Conservation (phyloP, 64 coral and sea anemone genomes). For the Stichodactyla helianthus region DNA sequence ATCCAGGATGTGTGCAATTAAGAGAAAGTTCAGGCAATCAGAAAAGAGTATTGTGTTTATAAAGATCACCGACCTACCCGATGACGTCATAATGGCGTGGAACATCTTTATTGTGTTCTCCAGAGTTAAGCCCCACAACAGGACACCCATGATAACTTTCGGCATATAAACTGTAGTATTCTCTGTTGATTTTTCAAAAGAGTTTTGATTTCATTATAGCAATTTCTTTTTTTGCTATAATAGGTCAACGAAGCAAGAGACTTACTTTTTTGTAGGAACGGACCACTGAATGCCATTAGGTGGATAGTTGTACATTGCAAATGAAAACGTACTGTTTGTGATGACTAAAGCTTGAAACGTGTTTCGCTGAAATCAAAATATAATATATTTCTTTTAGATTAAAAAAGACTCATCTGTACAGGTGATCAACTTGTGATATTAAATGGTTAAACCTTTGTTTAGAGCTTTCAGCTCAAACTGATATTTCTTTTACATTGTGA, state of each 20-base stretch:
- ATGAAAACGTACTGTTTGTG: slow-evolving; percentile 38
- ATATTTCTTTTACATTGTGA: too few relatives aligned
- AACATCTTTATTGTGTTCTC: slow-evolving; percentile 5
- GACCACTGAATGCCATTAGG: slow-evolving; percentile 51
- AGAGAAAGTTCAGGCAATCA: too few relatives aligned
- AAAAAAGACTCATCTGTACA: too few relatives aligned
- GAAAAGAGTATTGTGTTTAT: background rate
- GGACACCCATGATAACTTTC: slow-evolving; percentile 9
- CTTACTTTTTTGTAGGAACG: slow-evolving; percentile 8
- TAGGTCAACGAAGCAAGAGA: background rate
- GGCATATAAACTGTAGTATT: slow-evolving; percentile 10
- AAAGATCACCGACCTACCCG: background rate
- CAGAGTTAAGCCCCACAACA: slow-evolving; percentile 35
- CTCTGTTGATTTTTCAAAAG: background rate
- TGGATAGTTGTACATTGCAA: slow-evolving; percentile 58
- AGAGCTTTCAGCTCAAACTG: too few relatives aligned
- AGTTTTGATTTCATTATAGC: background rate
- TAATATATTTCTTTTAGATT: background rate
- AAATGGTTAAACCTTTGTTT: too few relatives aligned
- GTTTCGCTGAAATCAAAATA: slow-evolving; percentile 23
- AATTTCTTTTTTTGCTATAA: background rate
- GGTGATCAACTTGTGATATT: too few relatives aligned
- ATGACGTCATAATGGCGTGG: slow-evolving; percentile 5
- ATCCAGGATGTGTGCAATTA: too few relatives aligned
- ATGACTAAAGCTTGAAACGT: slow-evolving; percentile 52